Percentiles rank a stretch among this genome's conserved stretches.
phyloP scores from a whole-genome alignment of 2,113 vertebrate genomes.

The Syngnathus scovelli region DNA sequence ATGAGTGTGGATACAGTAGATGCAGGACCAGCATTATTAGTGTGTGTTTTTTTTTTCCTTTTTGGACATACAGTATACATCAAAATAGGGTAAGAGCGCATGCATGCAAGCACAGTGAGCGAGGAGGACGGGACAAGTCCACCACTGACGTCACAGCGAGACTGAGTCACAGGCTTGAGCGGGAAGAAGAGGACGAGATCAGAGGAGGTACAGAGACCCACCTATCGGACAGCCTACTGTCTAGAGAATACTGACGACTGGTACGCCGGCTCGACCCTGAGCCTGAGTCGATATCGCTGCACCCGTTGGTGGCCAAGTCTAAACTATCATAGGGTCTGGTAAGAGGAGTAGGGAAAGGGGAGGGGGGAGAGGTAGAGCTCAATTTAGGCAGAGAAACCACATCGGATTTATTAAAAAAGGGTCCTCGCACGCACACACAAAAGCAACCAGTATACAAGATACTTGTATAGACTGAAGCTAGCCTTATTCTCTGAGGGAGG shows the following conservation, averaged over 20 bases:
- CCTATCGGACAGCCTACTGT: conserved; percentile 90
- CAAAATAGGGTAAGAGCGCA: conserved; percentile 65
- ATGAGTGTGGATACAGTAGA: conserved; percentile 31
- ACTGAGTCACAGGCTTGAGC: conserved; percentile 75
- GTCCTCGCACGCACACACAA: conserved; percentile 14
- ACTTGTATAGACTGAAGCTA: conserved; percentile 58
- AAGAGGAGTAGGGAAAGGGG: conserved; percentile 62
- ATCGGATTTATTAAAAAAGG: conserved; percentile 1
- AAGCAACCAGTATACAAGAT: conserved; percentile 59
- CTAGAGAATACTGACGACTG: conserved; percentile 87
- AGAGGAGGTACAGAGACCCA: conserved; percentile 77
- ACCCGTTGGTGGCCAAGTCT: conserved; percentile 87
- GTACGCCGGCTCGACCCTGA: conserved; percentile 84
- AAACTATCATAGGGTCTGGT: conserved; percentile 88
- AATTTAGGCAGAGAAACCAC: conserved; percentile 8
- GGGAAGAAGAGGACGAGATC: conserved; percentile 48
- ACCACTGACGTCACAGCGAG: conserved; percentile 77
- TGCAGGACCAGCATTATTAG: conserved; percentile 28
- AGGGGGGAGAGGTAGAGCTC: conserved; percentile 59
- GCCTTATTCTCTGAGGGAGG: conserved; percentile 55
- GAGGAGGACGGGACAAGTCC: conserved; percentile 76
- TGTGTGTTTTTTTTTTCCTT: conserved; percentile 5
- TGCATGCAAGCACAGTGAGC: conserved; percentile 78
- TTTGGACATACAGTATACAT: conserved; percentile 42
- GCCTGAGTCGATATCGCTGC: conserved; percentile 86